Evolutionary conservation across 2,113 vertebrate genomes (phyloP).

Genomic region (Caranx ignobilis): DNA sequence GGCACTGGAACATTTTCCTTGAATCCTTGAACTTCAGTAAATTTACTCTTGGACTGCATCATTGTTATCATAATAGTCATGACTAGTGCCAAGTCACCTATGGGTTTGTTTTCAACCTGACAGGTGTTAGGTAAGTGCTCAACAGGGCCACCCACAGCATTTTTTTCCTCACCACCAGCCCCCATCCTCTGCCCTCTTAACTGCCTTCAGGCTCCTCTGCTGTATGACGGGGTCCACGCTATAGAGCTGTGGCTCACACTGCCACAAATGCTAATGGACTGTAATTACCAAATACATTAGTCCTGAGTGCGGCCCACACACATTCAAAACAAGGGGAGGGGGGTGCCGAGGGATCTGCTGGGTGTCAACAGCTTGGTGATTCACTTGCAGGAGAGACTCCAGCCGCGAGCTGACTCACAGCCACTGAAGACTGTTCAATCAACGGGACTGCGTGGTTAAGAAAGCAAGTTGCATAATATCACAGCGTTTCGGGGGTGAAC

Average conservation of each 20-base stretch:
- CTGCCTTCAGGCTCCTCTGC: conserved; percentile 47
- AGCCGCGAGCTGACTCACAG: conserved; percentile 61
- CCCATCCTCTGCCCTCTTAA: conserved; percentile 53
- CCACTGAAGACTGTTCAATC: conserved; percentile 35
- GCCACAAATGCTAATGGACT: conserved; percentile 70
- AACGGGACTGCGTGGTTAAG: conserved; percentile 35
- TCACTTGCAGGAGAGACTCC: conserved; percentile 52
- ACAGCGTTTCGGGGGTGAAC: conserved; percentile 2
- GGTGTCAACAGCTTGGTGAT: conserved; percentile 71
- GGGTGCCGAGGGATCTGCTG: conserved; percentile 43
- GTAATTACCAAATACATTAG: conserved; percentile 81
- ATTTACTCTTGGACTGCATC: conserved; percentile 16
- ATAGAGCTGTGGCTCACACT: conserved; percentile 42
- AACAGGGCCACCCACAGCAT: conserved; percentile 68
- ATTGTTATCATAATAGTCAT: neutral
- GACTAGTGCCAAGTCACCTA: conserved; percentile 40
- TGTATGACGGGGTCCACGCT: conserved; percentile 29
- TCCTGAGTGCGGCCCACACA: conserved; percentile 71
- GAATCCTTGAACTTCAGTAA: neutral
- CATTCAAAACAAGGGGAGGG: conserved; percentile 56
- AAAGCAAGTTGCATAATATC: conserved; percentile 37
- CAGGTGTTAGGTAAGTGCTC: conserved; percentile 68
- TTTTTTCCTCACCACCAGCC: conserved; percentile 18
- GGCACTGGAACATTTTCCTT: neutral
- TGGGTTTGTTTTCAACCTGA: conserved; percentile 54